These are phyloP conservation scores for Scolopax mira DNA, from an alignment of 2,113 vertebrate species.

Conservation along the genomic window DNA sequence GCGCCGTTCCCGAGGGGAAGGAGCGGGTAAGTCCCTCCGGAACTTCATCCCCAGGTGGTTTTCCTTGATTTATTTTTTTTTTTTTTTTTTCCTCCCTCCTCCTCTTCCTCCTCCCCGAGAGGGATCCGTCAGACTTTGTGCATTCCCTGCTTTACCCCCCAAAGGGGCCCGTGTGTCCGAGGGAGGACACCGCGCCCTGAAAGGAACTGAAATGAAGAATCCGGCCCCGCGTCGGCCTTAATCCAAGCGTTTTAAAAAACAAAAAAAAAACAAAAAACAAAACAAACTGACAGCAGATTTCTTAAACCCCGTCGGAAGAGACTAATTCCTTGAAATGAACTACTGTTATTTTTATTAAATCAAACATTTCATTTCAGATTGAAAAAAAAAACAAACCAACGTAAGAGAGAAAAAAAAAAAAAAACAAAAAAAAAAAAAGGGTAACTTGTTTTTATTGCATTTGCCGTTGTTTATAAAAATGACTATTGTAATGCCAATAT, in stretches of 20 bases:
- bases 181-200: background rate
- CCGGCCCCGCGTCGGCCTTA: conserved; percentile 46
- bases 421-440: conserved; percentile 68
- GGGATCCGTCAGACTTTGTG: conserved; percentile 64
- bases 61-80: background rate
- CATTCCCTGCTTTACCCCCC: conserved; percentile 63
- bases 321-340: conserved; percentile 84
- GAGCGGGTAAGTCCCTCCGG: conserved; percentile 58
- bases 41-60: conserved; percentile 5
- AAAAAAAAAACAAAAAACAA: too few relatives aligned
- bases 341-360: conserved; percentile 85
- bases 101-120: conserved; percentile 22
- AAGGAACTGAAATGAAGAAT: conserved; percentile 71
- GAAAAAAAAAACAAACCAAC: conserved; percentile 49
- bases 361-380: conserved; percentile 89
- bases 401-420: too few relatives aligned
- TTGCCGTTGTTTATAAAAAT: conserved; percentile 90
- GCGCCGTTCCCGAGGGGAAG: too few relatives aligned
- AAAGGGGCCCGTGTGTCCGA: conserved; percentile 53
- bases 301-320: conserved; percentile 76
- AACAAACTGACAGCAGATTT: conserved; percentile 78
- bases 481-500: conserved; percentile 96
- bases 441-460: conserved; percentile 86
- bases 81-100: background rate
- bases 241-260: conserved; percentile 68